Percentiles rank a stretch among this genome's conserved stretches.
phyloP scores from a whole-genome alignment of 2,113 vertebrate genomes.

The Edolisoma coerulescens region DNA sequence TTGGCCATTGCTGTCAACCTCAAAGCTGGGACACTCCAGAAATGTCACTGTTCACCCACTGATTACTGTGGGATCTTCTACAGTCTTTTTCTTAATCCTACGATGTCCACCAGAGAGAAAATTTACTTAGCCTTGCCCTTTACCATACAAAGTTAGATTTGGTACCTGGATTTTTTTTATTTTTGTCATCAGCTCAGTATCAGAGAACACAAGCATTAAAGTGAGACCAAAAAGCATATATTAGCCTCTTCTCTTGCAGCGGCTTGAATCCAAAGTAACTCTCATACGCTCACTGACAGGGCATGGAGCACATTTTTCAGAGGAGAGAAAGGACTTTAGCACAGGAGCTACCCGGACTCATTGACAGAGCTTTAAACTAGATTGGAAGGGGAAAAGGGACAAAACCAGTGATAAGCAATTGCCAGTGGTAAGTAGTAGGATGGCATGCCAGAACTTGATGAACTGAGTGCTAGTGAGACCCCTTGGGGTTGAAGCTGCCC shows the following conservation, averaged over 20 bases:
- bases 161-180: background rate
- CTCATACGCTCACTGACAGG: background rate
- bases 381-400: background rate
- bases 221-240: background rate
- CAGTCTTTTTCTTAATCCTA: background rate
- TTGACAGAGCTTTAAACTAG: background rate
- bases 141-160: background rate
- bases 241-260: background rate
- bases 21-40: background rate
- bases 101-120: no score
- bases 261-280: background rate
- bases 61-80: background rate
- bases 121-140: background rate
- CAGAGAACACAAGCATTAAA: background rate
- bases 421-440: background rate
- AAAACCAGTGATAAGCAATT: background rate
- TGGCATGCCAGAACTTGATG: background rate
- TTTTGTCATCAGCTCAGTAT: background rate
- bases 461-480: background rate
- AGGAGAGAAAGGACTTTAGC: background rate
- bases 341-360: background rate
- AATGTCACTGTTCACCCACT: background rate
- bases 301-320: background rate
- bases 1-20: background rate
- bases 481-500: background rate